A percentile compares a stretch with the other conserved stretches of the same genome.
Conservation (phyloP, 2,797 vertebrate genomes). For the Aselliscus stoliczkanus region DNA sequence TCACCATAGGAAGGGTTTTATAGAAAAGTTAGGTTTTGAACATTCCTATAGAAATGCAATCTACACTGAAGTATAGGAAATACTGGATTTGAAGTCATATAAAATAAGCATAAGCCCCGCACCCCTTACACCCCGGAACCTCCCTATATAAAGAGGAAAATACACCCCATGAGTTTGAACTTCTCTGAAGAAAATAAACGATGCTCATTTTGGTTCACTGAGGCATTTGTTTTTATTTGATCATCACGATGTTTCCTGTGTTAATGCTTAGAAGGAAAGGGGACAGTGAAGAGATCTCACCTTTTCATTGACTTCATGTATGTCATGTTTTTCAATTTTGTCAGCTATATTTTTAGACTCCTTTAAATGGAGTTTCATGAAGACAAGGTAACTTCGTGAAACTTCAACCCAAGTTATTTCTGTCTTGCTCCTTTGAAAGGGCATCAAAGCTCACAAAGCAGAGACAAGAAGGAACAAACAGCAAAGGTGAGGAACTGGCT, state of each 20-base stretch:
- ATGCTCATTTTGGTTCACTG: not conserved
- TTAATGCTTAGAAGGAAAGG: not conserved
- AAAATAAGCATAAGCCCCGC: not conserved
- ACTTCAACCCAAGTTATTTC: slow-evolving; percentile 60
- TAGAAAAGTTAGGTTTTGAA: not conserved
- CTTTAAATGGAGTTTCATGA: not conserved
- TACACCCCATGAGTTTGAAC: not conserved
- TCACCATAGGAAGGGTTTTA: not conserved
- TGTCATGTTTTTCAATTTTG: not conserved
- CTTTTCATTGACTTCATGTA: slow-evolving; percentile 22
- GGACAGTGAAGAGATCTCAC: not conserved
- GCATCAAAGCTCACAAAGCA: slow-evolving; percentile 27
- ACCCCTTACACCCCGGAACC: not conserved
- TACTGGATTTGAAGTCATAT: not conserved
- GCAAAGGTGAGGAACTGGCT: slow-evolving; percentile 62
- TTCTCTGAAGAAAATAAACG: not conserved
- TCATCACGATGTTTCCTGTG: not conserved
- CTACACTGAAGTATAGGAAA: not conserved
- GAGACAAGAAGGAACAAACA: slow-evolving; percentile 57
- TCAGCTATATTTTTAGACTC: slow-evolving; percentile 34
- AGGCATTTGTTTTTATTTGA: not conserved
- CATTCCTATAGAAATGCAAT: not conserved
- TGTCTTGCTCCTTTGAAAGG: slow-evolving; percentile 58
- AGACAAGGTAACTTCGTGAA: slow-evolving; percentile 50
- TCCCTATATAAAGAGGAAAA: not conserved